These are phyloP conservation scores for Peribatodes rhomboidaria DNA, from an alignment of 2,888 invertebrate genomes.

Conservation along the genomic window DNA sequence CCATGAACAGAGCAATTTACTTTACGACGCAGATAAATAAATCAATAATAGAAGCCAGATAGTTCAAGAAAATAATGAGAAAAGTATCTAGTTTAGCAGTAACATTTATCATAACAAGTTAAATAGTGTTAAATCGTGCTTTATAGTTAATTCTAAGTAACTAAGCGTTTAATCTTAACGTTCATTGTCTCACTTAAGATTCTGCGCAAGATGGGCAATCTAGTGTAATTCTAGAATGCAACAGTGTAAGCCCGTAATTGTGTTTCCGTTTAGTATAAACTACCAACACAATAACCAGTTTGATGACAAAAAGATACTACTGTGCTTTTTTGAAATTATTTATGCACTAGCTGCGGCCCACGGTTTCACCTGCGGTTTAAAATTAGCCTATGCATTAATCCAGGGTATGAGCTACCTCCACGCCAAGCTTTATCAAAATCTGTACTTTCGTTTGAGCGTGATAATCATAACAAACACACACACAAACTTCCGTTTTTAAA, in stretches of 20 bases:
- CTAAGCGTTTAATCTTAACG: constrained; percentile 57
- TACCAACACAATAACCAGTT: background rate
- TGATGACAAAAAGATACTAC: no score
- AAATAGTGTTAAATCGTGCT: constrained; percentile 66
- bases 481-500: no score
- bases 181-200: constrained; percentile 60
- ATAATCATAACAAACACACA: no score
- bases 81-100: constrained; percentile 54
- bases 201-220: constrained; percentile 53
- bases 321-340: no score
- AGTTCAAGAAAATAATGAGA: constrained; percentile 61
- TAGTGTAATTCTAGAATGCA: constrained; percentile 28
- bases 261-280: background rate
- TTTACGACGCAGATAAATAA: constrained; percentile 45
- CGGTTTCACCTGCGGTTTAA: no score
- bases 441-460: no score
- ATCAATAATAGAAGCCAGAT: constrained; percentile 40
- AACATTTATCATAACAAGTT: no score
- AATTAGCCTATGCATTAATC: no score
- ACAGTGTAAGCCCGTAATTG: constrained; percentile 12
- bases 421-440: no score
- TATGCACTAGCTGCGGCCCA: no score
- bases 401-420: no score
- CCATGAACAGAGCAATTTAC: constrained; percentile 31
- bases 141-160: constrained; percentile 70